Evolutionary conservation across 2,888 invertebrate species (phyloP).

Genomic region (Gastrophysa polygoni): DNA sequence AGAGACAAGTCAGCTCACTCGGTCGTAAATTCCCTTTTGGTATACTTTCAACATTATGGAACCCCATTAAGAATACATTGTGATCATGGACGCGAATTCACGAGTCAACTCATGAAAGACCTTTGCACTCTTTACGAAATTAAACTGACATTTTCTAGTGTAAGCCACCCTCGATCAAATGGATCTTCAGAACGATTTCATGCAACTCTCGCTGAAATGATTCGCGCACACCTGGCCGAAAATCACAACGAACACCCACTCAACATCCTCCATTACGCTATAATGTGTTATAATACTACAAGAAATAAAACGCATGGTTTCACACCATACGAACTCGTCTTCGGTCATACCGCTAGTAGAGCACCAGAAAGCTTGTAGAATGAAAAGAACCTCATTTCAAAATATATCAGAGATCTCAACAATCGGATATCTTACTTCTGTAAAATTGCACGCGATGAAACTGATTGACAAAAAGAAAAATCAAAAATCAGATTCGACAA

Average conservation of each 20-base stretch:
- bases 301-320: slow-evolving; percentile 20
- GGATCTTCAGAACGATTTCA: slow-evolving; percentile 24
- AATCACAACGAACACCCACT: slow-evolving; percentile 24
- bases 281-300: slow-evolving; percentile 25
- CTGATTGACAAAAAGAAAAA: slow-evolving; percentile 5
- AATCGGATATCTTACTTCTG: slow-evolving; percentile 8
- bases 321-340: slow-evolving; percentile 28
- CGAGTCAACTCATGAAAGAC: neutral
- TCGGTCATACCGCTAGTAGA: slow-evolving; percentile 24
- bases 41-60: slow-evolving; percentile 16
- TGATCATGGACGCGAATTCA: neutral
- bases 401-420: slow-evolving; percentile 14
- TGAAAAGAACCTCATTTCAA: too few relatives aligned
- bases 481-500: neutral
- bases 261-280: slow-evolving; percentile 18
- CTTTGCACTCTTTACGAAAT: slow-evolving; percentile 13
- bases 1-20: neutral
- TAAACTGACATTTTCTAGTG: slow-evolving; percentile 20
- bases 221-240: slow-evolving; percentile 10
- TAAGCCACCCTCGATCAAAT: slow-evolving; percentile 17
- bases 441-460: slow-evolving; percentile 16
- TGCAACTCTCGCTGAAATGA: slow-evolving; percentile 28
- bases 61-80: neutral
- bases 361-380: too few relatives aligned
- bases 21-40: neutral